phyloP scores from a whole-genome alignment of 2,797 vertebrate genomes.

The Cheirogaleus major region DNA sequence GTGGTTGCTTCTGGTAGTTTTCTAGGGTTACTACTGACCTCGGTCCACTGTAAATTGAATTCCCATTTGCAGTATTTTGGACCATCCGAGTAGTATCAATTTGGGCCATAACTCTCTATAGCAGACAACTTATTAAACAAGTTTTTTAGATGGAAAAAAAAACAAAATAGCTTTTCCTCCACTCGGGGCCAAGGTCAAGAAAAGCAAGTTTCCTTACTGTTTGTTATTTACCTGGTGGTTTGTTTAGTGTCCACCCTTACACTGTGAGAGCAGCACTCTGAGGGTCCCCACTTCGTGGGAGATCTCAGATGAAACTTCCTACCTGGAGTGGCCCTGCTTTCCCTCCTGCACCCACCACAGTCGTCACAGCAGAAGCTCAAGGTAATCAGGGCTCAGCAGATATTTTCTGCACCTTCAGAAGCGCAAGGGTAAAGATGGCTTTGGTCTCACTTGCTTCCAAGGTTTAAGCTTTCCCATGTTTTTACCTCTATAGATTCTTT shows the following conservation, averaged over 20 bases:
- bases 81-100: not conserved
- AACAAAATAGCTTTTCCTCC: not conserved
- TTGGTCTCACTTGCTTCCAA: not conserved
- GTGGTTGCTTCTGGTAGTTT: not conserved
- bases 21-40: not conserved
- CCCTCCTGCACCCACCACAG: not conserved
- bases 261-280: not conserved
- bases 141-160: not conserved
- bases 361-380: not conserved
- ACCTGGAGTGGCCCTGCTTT: not conserved
- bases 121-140: not conserved
- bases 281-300: not conserved
- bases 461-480: not conserved
- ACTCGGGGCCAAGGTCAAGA: not conserved
- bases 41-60: not conserved
- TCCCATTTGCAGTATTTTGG: not conserved
- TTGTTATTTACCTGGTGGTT: not conserved
- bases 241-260: not conserved
- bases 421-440: not conserved
- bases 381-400: not conserved
- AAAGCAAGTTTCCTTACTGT: not conserved
- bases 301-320: not conserved
- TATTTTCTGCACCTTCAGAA: not conserved
- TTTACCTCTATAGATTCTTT: not conserved
- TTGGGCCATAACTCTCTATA: not conserved